Base-by-base conservation (phyloP, 92 coral and sea anemone genomes). In the Actinernus sp. region DNA sequence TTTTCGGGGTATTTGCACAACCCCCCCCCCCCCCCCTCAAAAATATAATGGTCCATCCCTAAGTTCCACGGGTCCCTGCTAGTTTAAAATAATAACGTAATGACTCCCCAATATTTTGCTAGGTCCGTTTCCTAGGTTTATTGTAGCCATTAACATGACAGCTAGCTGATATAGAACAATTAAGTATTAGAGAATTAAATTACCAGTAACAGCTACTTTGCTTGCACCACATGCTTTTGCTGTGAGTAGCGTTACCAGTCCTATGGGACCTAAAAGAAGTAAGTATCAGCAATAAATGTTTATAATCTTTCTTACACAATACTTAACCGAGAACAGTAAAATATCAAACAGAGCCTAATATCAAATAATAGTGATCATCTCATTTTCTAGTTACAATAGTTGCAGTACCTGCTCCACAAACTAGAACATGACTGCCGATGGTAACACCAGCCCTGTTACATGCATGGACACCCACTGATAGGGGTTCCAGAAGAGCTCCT, bases 141-240 rank as follows among this genome's bases (percentile, higher is more conserved):
- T n/a, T n/a, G n/a, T n/a, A n/a, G n/a, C n/a, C n/a, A n/a, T n/a
- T n/a, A n/a, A n/a, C n/a, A n/a, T 37, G 43, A 8, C 9, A 37
- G n/a, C 43, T 37, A n/a, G n/a, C n/a, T n/a, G 9, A 8, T 37
- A n/a, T 37, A n/a, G 43, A 8, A 8, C 43, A 8, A 37, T 37
- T 8, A 37, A 37, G 20, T 1, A 31, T n/a, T n/a, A n/a, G n/a
- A n/a, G n/a, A n/a, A n/a, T 44, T 4, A 43, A 2, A 38, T 29
- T 47, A 90, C 98, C 98, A 61, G 98, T 93, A 22, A 93, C 79
- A 2, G 92, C 89, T 31, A 93, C 88, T 82, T 81, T 81, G 18
- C 81, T 86, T 14, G 98, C 98, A 16, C 98, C 98, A 86, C 97
- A 90, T 26, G 98, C 93, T 54, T 86, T 93, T 4, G 98, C 93